These are phyloP conservation scores for Chaenogobius annularis DNA, from an alignment of 2,113 vertebrate species.

Conservation along the genomic window DNA sequence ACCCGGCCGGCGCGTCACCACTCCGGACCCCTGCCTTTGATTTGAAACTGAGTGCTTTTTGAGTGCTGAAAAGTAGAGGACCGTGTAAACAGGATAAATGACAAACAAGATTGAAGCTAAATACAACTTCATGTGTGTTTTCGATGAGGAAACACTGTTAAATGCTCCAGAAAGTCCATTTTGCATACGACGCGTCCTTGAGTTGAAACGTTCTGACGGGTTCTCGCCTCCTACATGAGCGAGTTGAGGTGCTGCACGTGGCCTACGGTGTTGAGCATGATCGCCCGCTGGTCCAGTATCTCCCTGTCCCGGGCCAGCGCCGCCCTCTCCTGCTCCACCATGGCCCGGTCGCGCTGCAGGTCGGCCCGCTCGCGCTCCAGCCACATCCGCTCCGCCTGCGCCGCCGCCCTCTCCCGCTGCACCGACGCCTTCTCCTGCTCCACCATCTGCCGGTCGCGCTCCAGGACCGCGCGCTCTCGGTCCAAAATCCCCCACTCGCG, in stretches of 20 bases:
- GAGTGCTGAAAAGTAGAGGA: too few relatives aligned
- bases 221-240: constrained; percentile 41
- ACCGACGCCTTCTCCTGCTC: constrained; percentile 60
- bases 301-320: constrained; percentile 66
- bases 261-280: constrained; percentile 67
- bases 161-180: too few relatives aligned
- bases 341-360: constrained; percentile 63
- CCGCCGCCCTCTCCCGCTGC: constrained; percentile 67
- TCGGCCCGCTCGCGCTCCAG: constrained; percentile 67
- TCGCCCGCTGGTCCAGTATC: constrained; percentile 60
- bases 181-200: too few relatives aligned
- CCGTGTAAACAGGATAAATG: too few relatives aligned
- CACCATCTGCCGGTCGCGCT: constrained; percentile 53
- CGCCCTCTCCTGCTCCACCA: constrained; percentile 72
- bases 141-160: too few relatives aligned
- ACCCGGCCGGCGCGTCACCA: too few relatives aligned
- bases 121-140: too few relatives aligned
- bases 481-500: constrained; percentile 65
- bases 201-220: too few relatives aligned
- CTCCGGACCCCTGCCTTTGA: too few relatives aligned
- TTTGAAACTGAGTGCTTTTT: too few relatives aligned
- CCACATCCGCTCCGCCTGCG: constrained; percentile 67
- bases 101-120: too few relatives aligned
- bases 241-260: constrained; percentile 58
- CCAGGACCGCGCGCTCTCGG: constrained; percentile 52